phyloP scores from a whole-genome alignment of 2,888 invertebrate genomes.

The Chrysolina americana region DNA sequence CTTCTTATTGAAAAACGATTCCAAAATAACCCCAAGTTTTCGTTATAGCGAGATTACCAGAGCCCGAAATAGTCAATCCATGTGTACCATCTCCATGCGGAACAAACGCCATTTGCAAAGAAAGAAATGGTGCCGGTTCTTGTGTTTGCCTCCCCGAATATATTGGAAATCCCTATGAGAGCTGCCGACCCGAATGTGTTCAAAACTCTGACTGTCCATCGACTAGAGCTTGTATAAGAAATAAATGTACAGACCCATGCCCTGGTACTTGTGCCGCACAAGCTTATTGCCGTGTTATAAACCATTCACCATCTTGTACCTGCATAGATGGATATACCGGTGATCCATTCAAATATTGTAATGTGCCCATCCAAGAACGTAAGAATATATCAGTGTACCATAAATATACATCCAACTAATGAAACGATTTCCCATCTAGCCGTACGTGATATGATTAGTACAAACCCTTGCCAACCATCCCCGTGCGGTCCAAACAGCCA shows the following conservation, averaged over 20 bases:
- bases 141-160: conserved; percentile 81
- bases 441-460: conserved; percentile 53
- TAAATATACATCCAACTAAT: conserved; percentile 3
- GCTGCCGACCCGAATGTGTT: conserved; percentile 80
- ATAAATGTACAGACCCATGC: conserved; percentile 80
- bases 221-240: conserved; percentile 75
- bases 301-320: conserved; percentile 78
- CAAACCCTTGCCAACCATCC: conserved; percentile 77
- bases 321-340: conserved; percentile 77
- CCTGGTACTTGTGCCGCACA: conserved; percentile 80
- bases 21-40: conserved; percentile 2
- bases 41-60: conserved; percentile 52
- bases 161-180: conserved; percentile 84
- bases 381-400: conserved; percentile 58
- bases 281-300: conserved; percentile 77
- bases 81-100: conserved; percentile 79
- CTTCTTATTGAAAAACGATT: conserved; percentile 25
- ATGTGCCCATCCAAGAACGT: conserved; percentile 64
- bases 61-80: conserved; percentile 70
- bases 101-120: conserved; percentile 81
- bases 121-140: conserved; percentile 80
- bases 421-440: conserved; percentile 36
- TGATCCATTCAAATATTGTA: conserved; percentile 75
- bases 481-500: conserved; percentile 85
- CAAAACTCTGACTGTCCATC: conserved; percentile 78